Evolutionary conservation across 2,797 vertebrate species (phyloP).

Genomic region (Microhierax caerulescens): DNA sequence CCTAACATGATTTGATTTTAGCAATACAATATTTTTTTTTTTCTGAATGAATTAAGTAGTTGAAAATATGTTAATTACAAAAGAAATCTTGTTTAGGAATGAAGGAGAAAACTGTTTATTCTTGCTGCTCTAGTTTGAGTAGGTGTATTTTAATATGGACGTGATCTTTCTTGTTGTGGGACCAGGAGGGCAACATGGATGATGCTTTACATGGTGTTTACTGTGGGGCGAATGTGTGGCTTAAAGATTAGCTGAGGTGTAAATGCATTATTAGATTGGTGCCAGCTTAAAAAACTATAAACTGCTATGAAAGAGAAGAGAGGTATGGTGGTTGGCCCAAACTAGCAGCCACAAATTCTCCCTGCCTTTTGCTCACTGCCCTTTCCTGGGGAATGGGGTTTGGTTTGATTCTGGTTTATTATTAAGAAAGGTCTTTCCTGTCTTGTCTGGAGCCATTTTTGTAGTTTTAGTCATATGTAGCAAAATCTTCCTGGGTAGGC

Average conservation of each 20-base stretch:
- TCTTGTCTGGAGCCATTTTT: not conserved
- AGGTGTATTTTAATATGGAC: fast-evolving
- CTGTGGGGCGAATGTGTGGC: not conserved
- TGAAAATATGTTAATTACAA: not conserved
- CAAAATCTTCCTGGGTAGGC: not conserved
- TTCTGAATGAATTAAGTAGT: not conserved
- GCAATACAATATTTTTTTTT: not conserved
- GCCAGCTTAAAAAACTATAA: not conserved
- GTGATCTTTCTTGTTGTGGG: not conserved
- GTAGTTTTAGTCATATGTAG: not conserved
- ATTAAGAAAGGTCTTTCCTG: not conserved
- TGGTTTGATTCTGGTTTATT: not conserved
- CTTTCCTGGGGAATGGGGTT: not conserved
- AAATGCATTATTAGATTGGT: not conserved
- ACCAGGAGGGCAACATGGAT: not conserved
- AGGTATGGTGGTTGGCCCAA: fast-evolving
- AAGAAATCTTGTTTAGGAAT: not conserved
- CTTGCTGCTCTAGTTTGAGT: not conserved
- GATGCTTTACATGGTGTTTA: not conserved
- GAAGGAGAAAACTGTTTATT: not conserved
- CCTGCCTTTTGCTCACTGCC: fast-evolving
- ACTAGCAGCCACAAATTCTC: not conserved
- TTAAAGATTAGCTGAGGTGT: not conserved
- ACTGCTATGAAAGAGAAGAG: not conserved
- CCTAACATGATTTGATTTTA: not conserved